Base-by-base conservation (phyloP, 2,797 vertebrate genomes). In the Euthynnus affinis region DNA sequence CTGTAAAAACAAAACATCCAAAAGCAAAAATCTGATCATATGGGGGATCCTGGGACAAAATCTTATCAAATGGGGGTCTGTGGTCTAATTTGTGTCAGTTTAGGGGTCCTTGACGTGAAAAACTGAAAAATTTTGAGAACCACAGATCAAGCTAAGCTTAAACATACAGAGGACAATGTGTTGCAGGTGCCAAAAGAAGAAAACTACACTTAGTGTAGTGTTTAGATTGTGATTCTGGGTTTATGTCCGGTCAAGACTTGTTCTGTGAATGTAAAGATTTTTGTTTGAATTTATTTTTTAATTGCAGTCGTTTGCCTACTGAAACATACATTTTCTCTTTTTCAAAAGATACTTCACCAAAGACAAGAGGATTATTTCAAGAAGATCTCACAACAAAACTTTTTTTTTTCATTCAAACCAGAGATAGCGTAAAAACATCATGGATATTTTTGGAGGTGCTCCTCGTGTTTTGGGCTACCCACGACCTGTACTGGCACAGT, bases 381-480 rank as follows among this genome's bases (percentile, higher is more conserved):
- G 40, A 29, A 4, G 15, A 70, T 18, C 32, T 37, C 23, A 23
- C 27, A 14, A 25, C 40, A 68, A 61, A 23, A 46, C 18, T 23
- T 49, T 55, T 71, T 20, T 23, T 49, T 55, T 71, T 74, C 32
- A 57, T 42, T 66, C 2, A 49, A 53, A 22, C 18, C 6, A 1
- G 5, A 67, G 9, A 55, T 8, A 5, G 48, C 44, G 40, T 62
- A 44, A 76, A 55, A 27, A 58, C 73, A 67, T 49, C 51, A 96
- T 98, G 94, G 98, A 98, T 73, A 94, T 95, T 9, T 96, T 96
- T 3, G 94, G 95, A 25, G 97, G 97, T 40, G 97, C 98, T 13
- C 98, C 98, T 17, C 95, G 97, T 69, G 96, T 99, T 88, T 88
- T 99, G 82, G 95, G 96, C 72, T 98, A 98, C 76, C 97, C 98